phyloP scores from a whole-genome alignment of 2,888 invertebrate genomes.

The Alloplasta piceator region DNA sequence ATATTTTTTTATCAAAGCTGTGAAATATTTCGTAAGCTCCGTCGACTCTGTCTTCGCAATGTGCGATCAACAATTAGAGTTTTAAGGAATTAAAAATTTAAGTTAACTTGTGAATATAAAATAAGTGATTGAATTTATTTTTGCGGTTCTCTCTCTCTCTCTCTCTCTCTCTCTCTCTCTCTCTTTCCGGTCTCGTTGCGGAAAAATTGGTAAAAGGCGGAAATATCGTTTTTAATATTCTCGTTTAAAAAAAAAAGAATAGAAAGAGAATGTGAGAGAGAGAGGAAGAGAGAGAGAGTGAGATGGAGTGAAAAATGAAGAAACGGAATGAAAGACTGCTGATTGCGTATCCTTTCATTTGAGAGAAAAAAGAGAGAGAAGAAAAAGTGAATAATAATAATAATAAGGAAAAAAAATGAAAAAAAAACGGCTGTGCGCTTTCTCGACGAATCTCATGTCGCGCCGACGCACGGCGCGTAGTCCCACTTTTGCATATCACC shows the following conservation, averaged over 20 bases:
- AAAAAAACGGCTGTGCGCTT: constrained; percentile 65
- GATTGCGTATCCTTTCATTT: constrained; percentile 40
- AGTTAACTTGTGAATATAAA: no score
- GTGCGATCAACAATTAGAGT: no score
- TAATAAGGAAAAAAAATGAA: constrained; percentile 30
- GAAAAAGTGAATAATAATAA: constrained; percentile 32
- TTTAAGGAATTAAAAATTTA: no score
- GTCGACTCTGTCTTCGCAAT: no score
- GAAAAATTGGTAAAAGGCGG: no score
- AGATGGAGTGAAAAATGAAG: background rate
- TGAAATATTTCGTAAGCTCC: no score
- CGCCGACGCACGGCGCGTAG: constrained; percentile 57
- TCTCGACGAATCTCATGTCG: constrained; percentile 65
- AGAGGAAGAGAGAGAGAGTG: background rate
- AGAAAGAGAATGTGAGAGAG: background rate
- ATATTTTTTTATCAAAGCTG: no score
- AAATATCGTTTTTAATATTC: background rate
- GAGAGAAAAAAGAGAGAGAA: constrained; percentile 4
- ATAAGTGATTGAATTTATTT: no score
- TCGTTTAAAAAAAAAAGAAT: constrained; percentile 1
- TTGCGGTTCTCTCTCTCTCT: no score
- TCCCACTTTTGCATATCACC: constrained; percentile 61
- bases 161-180: no score
- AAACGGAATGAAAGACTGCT: constrained; percentile 21
- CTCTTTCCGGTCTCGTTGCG: no score